phyloP scores from a whole-genome alignment of 2,888 invertebrate species.

The Odontocerum albicorne region DNA sequence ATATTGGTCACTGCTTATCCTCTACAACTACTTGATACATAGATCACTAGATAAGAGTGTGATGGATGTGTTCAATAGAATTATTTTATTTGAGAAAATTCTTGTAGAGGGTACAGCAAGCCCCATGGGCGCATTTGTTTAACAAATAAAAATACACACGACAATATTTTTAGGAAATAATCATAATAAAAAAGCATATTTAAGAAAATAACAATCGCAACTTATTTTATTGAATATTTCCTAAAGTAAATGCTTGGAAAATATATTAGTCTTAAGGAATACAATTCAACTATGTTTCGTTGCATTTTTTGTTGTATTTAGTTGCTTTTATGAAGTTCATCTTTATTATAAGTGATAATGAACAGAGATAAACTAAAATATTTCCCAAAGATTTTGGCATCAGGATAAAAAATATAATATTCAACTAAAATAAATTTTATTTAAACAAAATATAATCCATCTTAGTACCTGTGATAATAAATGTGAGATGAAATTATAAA shows the following conservation, averaged over 20 bases:
- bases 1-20: constrained; percentile 34
- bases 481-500: neutral
- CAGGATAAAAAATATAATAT: too few relatives aligned
- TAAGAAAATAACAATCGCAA: too few relatives aligned
- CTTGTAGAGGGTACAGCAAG: constrained; percentile 21
- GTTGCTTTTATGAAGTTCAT: too few relatives aligned
- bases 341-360: too few relatives aligned
- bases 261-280: too few relatives aligned
- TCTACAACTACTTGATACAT: constrained; percentile 7
- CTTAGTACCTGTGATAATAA: neutral
- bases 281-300: too few relatives aligned
- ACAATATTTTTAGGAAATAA: constrained; percentile 7
- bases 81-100: too few relatives aligned
- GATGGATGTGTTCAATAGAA: constrained; percentile 9
- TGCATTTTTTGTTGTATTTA: too few relatives aligned
- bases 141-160: constrained; percentile 31
- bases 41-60: constrained; percentile 9
- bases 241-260: too few relatives aligned
- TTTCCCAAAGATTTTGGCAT: too few relatives aligned
- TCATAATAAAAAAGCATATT: neutral
- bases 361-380: too few relatives aligned
- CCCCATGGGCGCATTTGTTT: constrained; percentile 32
- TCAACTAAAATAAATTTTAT: neutral
- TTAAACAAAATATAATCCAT: neutral
- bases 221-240: neutral